phyloP scores from a whole-genome alignment of 2,797 vertebrate genomes.

The Synanceia verrucosa region DNA sequence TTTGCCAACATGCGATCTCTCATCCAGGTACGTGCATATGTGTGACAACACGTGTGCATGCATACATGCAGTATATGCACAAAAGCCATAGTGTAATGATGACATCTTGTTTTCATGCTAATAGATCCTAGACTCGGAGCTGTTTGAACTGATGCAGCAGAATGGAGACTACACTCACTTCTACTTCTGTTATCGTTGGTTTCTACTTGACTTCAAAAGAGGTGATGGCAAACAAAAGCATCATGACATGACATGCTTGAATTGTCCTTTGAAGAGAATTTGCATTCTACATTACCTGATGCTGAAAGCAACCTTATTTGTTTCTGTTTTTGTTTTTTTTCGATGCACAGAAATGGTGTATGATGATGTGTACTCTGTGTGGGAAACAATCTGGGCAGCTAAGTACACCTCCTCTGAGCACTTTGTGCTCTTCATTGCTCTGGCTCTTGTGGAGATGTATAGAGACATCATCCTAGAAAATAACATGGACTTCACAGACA shows the following conservation, averaged over 20 bases:
- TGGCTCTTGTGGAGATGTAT: slow-evolving; percentile 96
- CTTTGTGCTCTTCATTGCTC: slow-evolving; percentile 96
- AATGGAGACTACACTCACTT: slow-evolving; percentile 99
- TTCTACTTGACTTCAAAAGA: slow-evolving; percentile 98
- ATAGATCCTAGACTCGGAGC: slow-evolving; percentile 96
- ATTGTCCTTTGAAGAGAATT: not conserved
- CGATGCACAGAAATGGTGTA: slow-evolving; percentile 92
- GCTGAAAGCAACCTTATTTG: not conserved
- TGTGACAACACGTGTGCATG: not conserved
- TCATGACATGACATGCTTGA: not conserved
- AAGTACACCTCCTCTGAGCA: slow-evolving; percentile 91
- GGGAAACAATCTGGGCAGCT: slow-evolving; percentile 98
- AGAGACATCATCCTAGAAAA: slow-evolving; percentile 97
- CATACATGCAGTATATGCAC: not conserved
- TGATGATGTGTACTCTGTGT: slow-evolving; percentile 94
- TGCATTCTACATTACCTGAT: not conserved
- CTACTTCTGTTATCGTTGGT: slow-evolving; percentile 99
- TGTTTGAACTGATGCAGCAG: slow-evolving; percentile 99
- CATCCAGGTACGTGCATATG: slow-evolving; percentile 87
- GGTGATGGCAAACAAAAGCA: slow-evolving; percentile 74
- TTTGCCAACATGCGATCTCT: slow-evolving; percentile 99
- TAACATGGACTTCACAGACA: slow-evolving; percentile 99
- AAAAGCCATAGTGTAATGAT: not conserved
- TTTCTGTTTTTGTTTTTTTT: not conserved
- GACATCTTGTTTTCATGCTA: not conserved